Base-by-base conservation (phyloP, 2,888 invertebrate species). In the Bellardia pandia region DNA sequence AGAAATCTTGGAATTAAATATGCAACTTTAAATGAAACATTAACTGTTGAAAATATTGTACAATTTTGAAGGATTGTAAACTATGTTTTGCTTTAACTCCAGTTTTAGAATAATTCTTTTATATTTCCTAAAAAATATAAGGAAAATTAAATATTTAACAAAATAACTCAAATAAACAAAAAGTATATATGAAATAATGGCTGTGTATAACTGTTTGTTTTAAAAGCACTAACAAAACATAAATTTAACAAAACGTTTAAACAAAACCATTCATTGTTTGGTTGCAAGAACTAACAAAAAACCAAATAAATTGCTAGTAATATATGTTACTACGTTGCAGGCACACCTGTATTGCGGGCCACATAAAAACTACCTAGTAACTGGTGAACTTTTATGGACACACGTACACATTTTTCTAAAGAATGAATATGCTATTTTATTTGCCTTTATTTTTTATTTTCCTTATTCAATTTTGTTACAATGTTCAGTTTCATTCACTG, bases 271-370 rank as follows among this genome's bases (percentile, higher is more conserved):
- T 69, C 13, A 71, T 40, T 23, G 48, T 40, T 53, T 9, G 60
- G 60, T 40, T 48, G 0, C 0, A 8, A 33, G 2, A 58, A 58
- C 3, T 6, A 2, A 45, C n/a, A 45, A 16, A 58, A 78, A 58
- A 13, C 14, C n/a, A 62, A 71, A 64, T 62, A 71, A 80, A 53
- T 72, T 71, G 11, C 13, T 62, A 72, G 62, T 71, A 80, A 71
- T 64, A 80, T 53, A 53, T 72, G 48, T 71, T 62, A 62, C 53
- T 71, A 42, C 48, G n/a, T 51, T 79, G 71, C 53, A 53, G 62
- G 53, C 72, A 53, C 79, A 80, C 79, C 79, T 71, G 71, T 80
- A 42, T n/a, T 72, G 79, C 71, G 51, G 79, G 62, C 42, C 62
- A 62, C 51, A 53, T 45, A 42, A 51, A 80, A 62, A 30, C 3